Percentiles rank a stretch among this genome's conserved stretches.
phyloP scores from a whole-genome alignment of 2,113 vertebrate species.

The Amblyopsis rosae region DNA sequence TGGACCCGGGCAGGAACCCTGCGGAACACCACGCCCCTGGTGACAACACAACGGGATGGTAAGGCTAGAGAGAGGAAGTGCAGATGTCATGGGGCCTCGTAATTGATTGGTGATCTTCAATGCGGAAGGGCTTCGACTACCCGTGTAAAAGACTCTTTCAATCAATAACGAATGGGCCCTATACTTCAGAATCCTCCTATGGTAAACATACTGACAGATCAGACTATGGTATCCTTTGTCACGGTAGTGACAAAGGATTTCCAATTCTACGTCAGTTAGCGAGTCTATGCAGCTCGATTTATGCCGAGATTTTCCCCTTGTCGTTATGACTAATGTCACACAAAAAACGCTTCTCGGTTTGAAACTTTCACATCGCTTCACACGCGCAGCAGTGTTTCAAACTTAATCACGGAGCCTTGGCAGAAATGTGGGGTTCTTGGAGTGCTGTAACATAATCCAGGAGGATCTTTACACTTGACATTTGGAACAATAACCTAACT shows the following conservation, averaged over 20 bases:
- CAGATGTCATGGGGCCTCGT: constrained; percentile 52
- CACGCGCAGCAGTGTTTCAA: too few species aligned
- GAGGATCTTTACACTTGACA: too few species aligned
- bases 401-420: too few species aligned
- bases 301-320: too few species aligned
- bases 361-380: too few species aligned
- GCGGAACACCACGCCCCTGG: constrained; percentile 22
- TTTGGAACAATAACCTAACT: too few species aligned
- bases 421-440: too few species aligned
- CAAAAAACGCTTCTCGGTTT: too few species aligned
- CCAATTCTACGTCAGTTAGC: too few species aligned
- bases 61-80: constrained; percentile 66
- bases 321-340: too few species aligned
- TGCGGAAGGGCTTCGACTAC: constrained; percentile 36
- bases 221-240: constrained; percentile 14
- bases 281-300: background rate
- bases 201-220: constrained; percentile 47
- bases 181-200: constrained; percentile 39
- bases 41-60: constrained; percentile 54
- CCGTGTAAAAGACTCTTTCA: constrained; percentile 39
- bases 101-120: constrained; percentile 64
- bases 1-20: background rate
- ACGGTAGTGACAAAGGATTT: constrained; percentile 43
- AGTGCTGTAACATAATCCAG: too few species aligned
- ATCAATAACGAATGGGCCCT: constrained; percentile 43